Percentiles rank a stretch among this genome's conserved stretches.
phyloP scores from a whole-genome alignment of 1,140 invertebrate species.

The Drosophila grimshawi region DNA sequence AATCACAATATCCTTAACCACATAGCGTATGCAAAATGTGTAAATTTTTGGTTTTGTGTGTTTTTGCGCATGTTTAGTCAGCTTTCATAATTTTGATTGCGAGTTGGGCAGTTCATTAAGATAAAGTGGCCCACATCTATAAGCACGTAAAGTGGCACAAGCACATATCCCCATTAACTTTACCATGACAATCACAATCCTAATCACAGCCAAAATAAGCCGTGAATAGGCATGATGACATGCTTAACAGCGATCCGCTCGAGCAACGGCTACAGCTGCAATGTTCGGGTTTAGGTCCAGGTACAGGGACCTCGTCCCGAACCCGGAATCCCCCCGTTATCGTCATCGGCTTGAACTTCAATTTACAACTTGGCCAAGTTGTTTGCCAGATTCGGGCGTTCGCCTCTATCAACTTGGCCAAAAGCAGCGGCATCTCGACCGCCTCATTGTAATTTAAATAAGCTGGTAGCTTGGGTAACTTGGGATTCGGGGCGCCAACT shows the following conservation, averaged over 20 bases:
- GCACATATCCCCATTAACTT: slow-evolving; percentile 16
- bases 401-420: slow-evolving; percentile 43
- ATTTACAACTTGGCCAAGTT: slow-evolving; percentile 80
- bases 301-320: background rate
- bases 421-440: slow-evolving; percentile 46
- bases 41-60: slow-evolving; percentile 17
- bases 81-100: slow-evolving; percentile 44
- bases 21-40: slow-evolving; percentile 7
- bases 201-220: slow-evolving; percentile 39
- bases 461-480: slow-evolving; percentile 39
- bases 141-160: slow-evolving; percentile 69
- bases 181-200: slow-evolving; percentile 43
- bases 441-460: slow-evolving; percentile 81
- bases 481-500: slow-evolving; percentile 52
- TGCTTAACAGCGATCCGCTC: slow-evolving; percentile 51
- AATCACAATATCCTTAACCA: background rate
- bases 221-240: slow-evolving; percentile 57
- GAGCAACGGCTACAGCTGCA: background rate
- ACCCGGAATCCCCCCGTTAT: background rate
- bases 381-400: slow-evolving; percentile 60
- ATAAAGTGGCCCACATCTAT: slow-evolving; percentile 74
- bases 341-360: slow-evolving; percentile 62
- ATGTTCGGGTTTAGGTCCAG: background rate
- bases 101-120: slow-evolving; percentile 55
- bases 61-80: slow-evolving; percentile 21